Evolutionary conservation across 2,797 vertebrate species (phyloP).

Genomic region (Prunella strophiata): DNA sequence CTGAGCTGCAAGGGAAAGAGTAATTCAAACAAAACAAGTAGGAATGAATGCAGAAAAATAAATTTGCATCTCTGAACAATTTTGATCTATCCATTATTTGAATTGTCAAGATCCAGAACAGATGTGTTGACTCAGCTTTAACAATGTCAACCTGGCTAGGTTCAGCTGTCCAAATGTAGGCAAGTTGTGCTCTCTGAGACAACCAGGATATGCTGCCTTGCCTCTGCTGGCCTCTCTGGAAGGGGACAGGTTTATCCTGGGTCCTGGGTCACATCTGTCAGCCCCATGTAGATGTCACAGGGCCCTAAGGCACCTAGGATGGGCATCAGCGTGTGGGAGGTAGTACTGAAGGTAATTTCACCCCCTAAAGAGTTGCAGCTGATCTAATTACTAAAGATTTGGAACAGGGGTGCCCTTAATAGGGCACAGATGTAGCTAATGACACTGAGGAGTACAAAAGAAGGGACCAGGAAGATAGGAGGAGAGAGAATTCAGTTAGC

Average conservation of each 20-base stretch:
- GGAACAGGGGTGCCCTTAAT: no score
- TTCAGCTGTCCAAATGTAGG: not conserved
- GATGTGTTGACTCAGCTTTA: not conserved
- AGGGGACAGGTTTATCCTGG: not conserved
- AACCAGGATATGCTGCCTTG: not conserved
- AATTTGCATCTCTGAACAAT: not conserved
- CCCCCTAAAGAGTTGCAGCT: no score
- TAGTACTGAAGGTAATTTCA: no score
- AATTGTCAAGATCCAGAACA: not conserved
- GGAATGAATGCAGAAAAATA: not conserved
- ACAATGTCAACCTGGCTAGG: not conserved
- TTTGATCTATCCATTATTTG: not conserved
- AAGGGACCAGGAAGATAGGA: no score
- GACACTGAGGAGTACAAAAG: no score
- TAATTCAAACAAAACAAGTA: not conserved
- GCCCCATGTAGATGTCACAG: not conserved
- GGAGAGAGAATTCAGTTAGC: no score
- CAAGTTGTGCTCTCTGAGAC: not conserved
- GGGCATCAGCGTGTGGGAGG: no score
- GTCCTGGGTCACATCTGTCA: not conserved
- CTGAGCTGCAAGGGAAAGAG: not conserved
- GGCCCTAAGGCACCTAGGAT: not conserved
- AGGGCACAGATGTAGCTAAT: no score
- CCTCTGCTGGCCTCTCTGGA: not conserved
- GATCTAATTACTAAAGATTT: no score